These are phyloP conservation scores for Chondrilla cf. caribensis DNA, from an alignment of 37 sponge, comb jelly and placozoan species.

Conservation along the genomic window DNA sequence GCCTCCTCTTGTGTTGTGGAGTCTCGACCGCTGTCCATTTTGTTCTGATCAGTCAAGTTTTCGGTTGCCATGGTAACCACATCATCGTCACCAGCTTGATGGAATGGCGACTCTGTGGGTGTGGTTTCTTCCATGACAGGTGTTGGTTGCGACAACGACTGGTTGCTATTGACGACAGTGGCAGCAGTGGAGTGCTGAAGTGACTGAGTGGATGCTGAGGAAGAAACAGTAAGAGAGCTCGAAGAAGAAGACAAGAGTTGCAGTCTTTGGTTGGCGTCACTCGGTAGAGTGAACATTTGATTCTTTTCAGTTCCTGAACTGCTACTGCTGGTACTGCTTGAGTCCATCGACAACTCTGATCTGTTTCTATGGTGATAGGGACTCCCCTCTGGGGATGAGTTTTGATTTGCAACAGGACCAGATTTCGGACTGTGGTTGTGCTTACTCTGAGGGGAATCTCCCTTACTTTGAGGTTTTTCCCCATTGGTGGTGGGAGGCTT, in stretches of 20 bases:
- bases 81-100: no score
- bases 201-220: neutral
- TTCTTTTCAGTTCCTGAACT: neutral
- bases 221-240: neutral
- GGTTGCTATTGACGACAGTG: no score
- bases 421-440: neutral
- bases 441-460: neutral
- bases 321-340: no score
- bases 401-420: neutral
- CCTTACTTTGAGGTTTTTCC: neutral
- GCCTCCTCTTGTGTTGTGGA: no score
- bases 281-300: neutral
- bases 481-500: neutral
- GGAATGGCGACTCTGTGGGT: no score
- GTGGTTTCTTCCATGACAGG: no score
- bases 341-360: neutral
- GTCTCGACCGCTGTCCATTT: no score
- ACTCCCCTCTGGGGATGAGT: neutral
- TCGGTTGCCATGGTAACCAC: no score
- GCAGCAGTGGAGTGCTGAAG: neutral
- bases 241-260: neutral
- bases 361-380: neutral
- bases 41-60: no score
- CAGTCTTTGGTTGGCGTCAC: neutral
- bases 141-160: no score